These are phyloP conservation scores for Oriolus oriolus DNA, from an alignment of 2,113 vertebrate genomes.

Conservation along the genomic window DNA sequence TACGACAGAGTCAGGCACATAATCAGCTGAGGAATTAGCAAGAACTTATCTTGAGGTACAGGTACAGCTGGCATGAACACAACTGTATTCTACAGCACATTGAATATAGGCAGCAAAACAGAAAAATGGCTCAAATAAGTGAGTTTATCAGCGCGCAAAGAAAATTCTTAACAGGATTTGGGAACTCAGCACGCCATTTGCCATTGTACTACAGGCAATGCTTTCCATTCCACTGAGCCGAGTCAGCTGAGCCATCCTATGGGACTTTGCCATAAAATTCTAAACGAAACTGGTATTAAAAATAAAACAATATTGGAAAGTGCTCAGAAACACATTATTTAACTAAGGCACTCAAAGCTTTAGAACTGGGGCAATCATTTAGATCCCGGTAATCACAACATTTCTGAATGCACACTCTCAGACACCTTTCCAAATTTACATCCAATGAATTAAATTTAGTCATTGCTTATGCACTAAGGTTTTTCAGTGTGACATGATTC, in stretches of 20 bases:
- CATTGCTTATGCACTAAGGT: neutral
- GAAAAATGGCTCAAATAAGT: neutral
- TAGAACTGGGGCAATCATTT: neutral
- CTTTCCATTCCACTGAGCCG: neutral
- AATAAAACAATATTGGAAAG: neutral
- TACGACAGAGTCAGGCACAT: neutral
- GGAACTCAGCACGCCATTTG: neutral
- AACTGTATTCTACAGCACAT: neutral
- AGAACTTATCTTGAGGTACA: neutral
- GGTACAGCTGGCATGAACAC: neutral
- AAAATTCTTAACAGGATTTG: neutral
- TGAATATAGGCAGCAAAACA: neutral
- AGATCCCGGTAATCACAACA: neutral
- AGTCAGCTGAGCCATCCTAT: neutral
- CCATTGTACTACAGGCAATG: neutral
- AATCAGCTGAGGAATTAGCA: neutral
- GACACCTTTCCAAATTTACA: neutral
- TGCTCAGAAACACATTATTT: neutral
- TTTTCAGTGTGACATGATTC: neutral
- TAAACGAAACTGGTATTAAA: neutral
- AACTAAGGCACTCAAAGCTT: neutral
- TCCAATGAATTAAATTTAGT: neutral
- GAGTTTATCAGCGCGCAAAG: accelerated
- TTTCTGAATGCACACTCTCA: neutral
- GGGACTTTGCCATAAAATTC: neutral